Evolutionary conservation across 2,113 vertebrate species (phyloP).

Genomic region (Sigmodon hispidus): DNA sequence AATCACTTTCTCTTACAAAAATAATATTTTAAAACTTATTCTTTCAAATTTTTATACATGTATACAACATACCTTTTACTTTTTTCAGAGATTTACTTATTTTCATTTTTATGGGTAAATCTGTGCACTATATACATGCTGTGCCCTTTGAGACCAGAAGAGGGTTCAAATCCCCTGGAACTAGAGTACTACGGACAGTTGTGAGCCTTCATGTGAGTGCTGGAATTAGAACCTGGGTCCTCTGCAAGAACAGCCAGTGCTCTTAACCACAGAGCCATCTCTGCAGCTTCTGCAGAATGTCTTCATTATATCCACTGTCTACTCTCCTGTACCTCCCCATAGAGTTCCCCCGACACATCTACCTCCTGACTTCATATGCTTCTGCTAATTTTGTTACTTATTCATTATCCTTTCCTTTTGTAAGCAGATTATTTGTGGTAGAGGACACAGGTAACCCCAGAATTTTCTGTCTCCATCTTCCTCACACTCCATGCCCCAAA

Average conservation of each 20-base stretch:
- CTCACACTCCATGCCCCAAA: accelerated
- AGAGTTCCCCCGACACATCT: too few relatives aligned
- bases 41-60: neutral
- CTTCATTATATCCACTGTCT: neutral
- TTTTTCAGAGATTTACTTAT: neutral
- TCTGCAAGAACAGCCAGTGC: neutral
- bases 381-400: too few relatives aligned
- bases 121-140: too few relatives aligned
- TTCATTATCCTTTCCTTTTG: neutral
- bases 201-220: neutral
- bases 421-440: neutral
- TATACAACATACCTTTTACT: neutral
- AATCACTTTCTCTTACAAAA: neutral
- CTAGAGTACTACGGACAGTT: neutral
- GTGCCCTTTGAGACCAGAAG: neutral
- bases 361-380: too few relatives aligned
- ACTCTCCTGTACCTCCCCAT: neutral
- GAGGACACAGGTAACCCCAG: accelerated
- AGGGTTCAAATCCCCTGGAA: neutral
- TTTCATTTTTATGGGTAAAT: neutral
- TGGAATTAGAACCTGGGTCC: neutral
- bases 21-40: neutral
- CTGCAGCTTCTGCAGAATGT: neutral
- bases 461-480: accelerated
- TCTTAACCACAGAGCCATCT: neutral